Base-by-base conservation (phyloP, 2,797 vertebrate species). In the Neoniphon sammara region DNA sequence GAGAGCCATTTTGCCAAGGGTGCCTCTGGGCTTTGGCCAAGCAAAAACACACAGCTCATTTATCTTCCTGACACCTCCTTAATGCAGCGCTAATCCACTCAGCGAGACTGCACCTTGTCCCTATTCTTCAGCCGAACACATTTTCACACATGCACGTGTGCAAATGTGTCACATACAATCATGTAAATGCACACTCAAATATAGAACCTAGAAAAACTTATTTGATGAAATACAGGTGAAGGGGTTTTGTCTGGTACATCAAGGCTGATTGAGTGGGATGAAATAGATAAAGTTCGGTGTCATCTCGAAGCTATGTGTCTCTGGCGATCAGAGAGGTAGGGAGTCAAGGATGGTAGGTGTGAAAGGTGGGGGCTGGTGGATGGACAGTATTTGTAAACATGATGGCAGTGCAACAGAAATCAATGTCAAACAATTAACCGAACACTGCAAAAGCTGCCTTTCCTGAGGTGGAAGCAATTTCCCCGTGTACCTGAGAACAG, bases 1-100 rank as follows among this genome's bases (percentile, higher is more conserved):
- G 84, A 78, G 76, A 78, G 63, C 52, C 74, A 58, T 85, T 90
- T 88, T 59, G 65, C 70, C 75, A 67, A 80, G 81, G 80, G 70
- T 82, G 78, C 73, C 77, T 52, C 27, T 58, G 78, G 84, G 78
- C 79, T 83, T 77, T 75, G 72, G 70, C 81, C 85, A 66, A 83
- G 82, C 75, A 56, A 81, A 86, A 87, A 74, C 69, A 73, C 82
- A 61, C 18, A 17, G 84, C 78, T 88, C 89, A 89, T 94, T 92
- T 88, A 81, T 94, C 93, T 91, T 93, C 85, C 82, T 90, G 91
- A 93, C 93, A 92, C 85, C 81, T 80, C 85, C 75, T 78, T 91
- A 91, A 93, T 85, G 86, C 88, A 85, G 83, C 70, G 78, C 85
- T 92, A 87, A 93, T 91, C 85, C 89, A 88, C 89, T 91, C 88